Base-by-base conservation (phyloP, 2,113 vertebrate species). In the Muntiacus reevesi region DNA sequence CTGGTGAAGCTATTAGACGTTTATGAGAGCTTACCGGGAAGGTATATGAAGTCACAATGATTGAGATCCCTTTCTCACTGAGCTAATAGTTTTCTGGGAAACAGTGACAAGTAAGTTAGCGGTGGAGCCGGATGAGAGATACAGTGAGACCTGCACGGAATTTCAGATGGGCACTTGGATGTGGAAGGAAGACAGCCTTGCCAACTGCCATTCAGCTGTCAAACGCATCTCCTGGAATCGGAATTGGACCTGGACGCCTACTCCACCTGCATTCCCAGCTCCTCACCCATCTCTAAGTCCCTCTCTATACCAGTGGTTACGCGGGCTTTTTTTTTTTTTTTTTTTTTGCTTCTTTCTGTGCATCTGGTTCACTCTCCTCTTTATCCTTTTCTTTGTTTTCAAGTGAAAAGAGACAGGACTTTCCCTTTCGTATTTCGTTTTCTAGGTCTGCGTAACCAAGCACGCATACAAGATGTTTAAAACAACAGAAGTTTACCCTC, bases 291-390 rank as follows among this genome's bases (percentile, higher is more conserved):
- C 40, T 45, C 36, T 36, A 36, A 36, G n/a, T 23, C n/a, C n/a
- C 62, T 17, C 7, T 55, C 60, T 45, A 43, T 0, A 6, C 9
- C 36, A 17, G 8, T 10, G 59, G 16, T 5, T 28, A 1, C 0
- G 0, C 7, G 1, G 7, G 33, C 10, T 52, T 2, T 11, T 5
- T 59, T 12, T 19, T 54, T 28, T 64, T 62, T 60, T 11, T 50
- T 23, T 40, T 59, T 45, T 45, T 52, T 78, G 3, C 23, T 64
- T 83, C 43, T 19, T 79, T 76, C 50, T 88, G 16, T 30, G 1
- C 30, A 15, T 57, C 9, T 78, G 23, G 23, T 52, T 21, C 28
- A n/a, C 19, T 40, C 11, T 81, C 28, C 11, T 71, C 17, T 95
- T 7, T 55, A 4, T 33, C 52, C 91, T 89, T 71, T 78, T 74